Conservation (phyloP, 2,888 invertebrate genomes). For the Noctuana brunneofusca region DNA sequence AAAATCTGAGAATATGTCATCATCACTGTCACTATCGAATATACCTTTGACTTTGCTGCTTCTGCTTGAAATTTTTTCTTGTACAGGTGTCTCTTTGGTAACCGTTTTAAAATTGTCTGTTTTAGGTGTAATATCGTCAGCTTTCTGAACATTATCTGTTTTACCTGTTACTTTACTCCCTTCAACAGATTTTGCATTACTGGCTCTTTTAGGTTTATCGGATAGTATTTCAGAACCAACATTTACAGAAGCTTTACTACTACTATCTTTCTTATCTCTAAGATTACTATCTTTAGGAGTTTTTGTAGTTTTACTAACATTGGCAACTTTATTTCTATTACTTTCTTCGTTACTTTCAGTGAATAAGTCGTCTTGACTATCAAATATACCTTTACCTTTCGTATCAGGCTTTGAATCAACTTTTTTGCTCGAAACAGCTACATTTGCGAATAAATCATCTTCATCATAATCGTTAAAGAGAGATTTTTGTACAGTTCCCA, state of each 20-base stretch:
- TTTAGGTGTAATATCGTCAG: slow-evolving; percentile 16
- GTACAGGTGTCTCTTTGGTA: slow-evolving; percentile 20
- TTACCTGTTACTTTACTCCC: not conserved
- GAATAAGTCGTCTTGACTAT: slow-evolving; percentile 50
- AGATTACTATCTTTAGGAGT: not conserved
- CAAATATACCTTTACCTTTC: slow-evolving; percentile 51
- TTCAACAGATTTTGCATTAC: not conserved
- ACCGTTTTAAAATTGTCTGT: slow-evolving; percentile 14
- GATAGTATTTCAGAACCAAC: not conserved
- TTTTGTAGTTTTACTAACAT: slow-evolving; percentile 11
- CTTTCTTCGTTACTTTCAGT: slow-evolving; percentile 21
- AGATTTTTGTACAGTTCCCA: slow-evolving; percentile 49
- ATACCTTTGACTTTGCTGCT: slow-evolving; percentile 44
- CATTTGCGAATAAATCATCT: slow-evolving; percentile 65
- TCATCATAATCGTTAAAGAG: slow-evolving; percentile 62
- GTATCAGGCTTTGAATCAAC: slow-evolving; percentile 33
- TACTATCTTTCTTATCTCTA: not conserved
- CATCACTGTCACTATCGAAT: slow-evolving; percentile 58
- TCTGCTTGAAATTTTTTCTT: slow-evolving; percentile 4
- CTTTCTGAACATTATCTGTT: slow-evolving; percentile 33
- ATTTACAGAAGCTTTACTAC: not conserved
- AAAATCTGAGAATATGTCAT: slow-evolving; percentile 51
- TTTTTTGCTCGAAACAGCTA: slow-evolving; percentile 44
- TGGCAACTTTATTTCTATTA: slow-evolving; percentile 1
- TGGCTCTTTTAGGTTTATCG: not conserved